These are phyloP conservation scores for Pica pica DNA, from an alignment of 2,113 vertebrate species.

Conservation along the genomic window DNA sequence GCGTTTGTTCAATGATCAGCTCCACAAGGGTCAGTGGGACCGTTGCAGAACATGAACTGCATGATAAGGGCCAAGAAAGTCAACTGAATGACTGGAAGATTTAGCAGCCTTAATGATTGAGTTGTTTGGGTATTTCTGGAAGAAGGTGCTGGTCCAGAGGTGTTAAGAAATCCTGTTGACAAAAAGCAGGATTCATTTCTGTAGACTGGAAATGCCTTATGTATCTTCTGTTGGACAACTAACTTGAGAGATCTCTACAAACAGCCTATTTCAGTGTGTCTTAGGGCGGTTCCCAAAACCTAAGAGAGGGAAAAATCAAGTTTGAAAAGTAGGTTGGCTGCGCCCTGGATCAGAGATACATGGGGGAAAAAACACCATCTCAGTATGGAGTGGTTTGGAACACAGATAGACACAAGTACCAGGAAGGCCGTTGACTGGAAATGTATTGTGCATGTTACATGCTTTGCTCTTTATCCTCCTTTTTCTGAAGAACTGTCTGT, in stretches of 20 bases:
- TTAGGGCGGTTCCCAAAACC: not conserved
- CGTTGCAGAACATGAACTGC: not conserved
- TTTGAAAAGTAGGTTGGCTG: not conserved
- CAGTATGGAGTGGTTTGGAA: not conserved
- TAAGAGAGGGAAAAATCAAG: not conserved
- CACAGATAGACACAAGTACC: not conserved
- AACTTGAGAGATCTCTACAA: not conserved
- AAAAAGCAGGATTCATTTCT: not conserved
- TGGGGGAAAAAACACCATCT: not conserved
- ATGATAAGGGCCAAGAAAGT: not conserved
- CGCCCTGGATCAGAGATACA: not conserved
- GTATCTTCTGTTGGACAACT: not conserved
- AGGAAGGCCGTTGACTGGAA: not conserved
- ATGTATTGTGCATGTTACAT: not conserved
- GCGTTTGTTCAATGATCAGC: not conserved
- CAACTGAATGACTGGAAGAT: not conserved
- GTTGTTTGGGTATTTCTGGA: not conserved
- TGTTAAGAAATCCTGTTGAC: not conserved
- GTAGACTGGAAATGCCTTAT: not conserved
- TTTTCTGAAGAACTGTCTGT: not conserved
- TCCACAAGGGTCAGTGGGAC: not conserved
- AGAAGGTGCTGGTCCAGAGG: not conserved
- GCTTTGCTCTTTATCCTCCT: not conserved
- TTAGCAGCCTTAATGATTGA: rapidly evolving
- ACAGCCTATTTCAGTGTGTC: rapidly evolving